These are phyloP conservation scores for Neopelma chrysocephalum DNA, from an alignment of 2,797 vertebrate genomes.

Conservation along the genomic window DNA sequence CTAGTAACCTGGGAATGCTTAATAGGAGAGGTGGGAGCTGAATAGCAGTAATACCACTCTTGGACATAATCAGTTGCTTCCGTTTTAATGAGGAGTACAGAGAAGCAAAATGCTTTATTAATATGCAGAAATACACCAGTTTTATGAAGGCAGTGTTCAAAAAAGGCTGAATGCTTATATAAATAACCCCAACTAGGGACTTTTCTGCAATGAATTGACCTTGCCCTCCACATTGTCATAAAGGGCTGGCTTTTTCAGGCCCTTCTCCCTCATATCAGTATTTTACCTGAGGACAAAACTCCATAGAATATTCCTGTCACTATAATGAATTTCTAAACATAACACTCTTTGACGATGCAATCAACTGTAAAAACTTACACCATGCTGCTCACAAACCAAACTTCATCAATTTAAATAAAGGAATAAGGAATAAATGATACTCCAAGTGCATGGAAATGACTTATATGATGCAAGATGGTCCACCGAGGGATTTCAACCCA, in stretches of 20 bases:
- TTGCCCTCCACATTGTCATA: neutral
- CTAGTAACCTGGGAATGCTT: neutral
- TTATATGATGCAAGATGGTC: neutral
- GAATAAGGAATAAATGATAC: neutral
- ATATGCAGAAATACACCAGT: neutral
- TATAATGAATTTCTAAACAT: neutral
- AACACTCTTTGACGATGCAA: neutral
- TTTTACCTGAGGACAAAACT: neutral
- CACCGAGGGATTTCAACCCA: neutral
- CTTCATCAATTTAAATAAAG: neutral
- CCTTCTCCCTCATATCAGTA: neutral
- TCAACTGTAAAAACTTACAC: neutral
- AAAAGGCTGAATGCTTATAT: neutral
- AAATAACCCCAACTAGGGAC: neutral
- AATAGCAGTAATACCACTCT: neutral
- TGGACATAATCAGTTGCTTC: neutral
- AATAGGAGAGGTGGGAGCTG: neutral
- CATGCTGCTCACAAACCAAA: neutral
- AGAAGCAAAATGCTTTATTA: neutral
- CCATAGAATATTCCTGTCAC: neutral
- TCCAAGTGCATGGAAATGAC: neutral
- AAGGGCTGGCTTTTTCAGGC: neutral
- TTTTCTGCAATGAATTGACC: neutral
- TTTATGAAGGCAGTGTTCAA: neutral
- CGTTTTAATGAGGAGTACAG: neutral